These are phyloP conservation scores for Dicrurus megarhynchus DNA, from an alignment of 2,113 vertebrate genomes.

Conservation along the genomic window DNA sequence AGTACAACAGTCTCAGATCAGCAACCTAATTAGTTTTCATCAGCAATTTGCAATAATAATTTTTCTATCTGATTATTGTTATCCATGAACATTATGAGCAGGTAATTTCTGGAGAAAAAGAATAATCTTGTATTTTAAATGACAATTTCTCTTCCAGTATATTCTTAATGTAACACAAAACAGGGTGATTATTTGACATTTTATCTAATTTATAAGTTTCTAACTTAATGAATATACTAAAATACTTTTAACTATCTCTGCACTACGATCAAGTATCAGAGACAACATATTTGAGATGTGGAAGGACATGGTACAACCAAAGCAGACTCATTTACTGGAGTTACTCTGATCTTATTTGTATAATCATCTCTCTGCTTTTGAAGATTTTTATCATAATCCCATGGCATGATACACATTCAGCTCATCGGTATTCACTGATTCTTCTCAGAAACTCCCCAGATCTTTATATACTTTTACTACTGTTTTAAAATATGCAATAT, in stretches of 20 bases:
- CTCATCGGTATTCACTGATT: background rate
- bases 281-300: background rate
- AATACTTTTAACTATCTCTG: background rate
- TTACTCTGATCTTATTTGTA: background rate
- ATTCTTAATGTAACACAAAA: background rate
- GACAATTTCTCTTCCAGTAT: background rate
- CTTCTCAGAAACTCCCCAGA: constrained; percentile 7
- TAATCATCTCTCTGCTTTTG: constrained; percentile 6
- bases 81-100: background rate
- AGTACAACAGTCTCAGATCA: background rate
- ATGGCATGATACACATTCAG: background rate
- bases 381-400: constrained; percentile 29
- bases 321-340: background rate
- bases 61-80: background rate
- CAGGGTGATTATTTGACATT: background rate
- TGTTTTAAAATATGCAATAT: constrained; percentile 50
- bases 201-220: background rate
- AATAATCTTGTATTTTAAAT: background rate
- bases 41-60: background rate
- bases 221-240: background rate
- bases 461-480: constrained; percentile 6
- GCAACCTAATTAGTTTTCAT: background rate
- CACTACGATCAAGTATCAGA: background rate
- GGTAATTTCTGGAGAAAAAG: background rate
- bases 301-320: background rate